phyloP scores from a whole-genome alignment of 2,113 vertebrate genomes.

The Narcine bancroftii region DNA sequence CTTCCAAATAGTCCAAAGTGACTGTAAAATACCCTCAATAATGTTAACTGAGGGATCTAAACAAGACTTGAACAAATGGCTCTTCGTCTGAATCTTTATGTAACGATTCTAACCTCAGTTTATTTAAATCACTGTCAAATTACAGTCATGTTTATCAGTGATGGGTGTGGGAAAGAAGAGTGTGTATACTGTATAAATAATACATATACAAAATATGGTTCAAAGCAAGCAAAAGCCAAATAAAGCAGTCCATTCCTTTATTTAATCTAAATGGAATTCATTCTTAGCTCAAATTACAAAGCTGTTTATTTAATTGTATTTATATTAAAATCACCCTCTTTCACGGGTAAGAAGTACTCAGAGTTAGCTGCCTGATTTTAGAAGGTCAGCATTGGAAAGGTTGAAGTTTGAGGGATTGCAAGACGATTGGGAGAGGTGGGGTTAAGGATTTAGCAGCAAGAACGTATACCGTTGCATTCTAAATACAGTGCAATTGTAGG shows the following conservation, averaged over 20 bases:
- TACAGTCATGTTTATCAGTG: neutral
- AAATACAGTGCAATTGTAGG: neutral
- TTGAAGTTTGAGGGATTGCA: neutral
- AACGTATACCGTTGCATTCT: neutral
- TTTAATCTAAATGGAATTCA: conserved; percentile 32
- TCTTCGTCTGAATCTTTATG: neutral
- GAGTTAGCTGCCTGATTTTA: neutral
- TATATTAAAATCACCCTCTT: neutral
- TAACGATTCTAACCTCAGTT: conserved; percentile 19
- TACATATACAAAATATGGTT: conserved; percentile 14
- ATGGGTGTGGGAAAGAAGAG: neutral
- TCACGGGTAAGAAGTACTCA: neutral
- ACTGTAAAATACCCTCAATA: neutral
- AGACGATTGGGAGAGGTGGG: neutral
- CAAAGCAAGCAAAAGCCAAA: neutral
- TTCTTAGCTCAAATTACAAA: conserved; percentile 8
- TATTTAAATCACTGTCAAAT: neutral
- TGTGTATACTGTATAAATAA: conserved; percentile 24
- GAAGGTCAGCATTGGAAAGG: neutral
- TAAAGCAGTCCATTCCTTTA: neutral
- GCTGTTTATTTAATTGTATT: conserved; percentile 15
- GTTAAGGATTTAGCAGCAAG: neutral
- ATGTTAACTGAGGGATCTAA: neutral
- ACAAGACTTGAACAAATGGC: neutral
- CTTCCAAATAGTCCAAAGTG: neutral